Conservation (phyloP, 2,888 invertebrate species). For the Drosophila silvestris region DNA sequence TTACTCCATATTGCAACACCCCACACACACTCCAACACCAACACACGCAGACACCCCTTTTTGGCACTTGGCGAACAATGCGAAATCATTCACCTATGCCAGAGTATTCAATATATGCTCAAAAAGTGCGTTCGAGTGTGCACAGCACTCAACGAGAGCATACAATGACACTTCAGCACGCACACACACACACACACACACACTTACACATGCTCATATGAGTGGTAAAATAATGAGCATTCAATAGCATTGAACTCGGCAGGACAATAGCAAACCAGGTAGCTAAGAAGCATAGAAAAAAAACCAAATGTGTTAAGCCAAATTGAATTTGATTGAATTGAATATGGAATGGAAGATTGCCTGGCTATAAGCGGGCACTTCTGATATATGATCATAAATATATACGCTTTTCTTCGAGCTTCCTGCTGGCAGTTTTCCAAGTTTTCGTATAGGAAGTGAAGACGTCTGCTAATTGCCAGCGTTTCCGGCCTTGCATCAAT, state of each 20-base stretch:
- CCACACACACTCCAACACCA: neutral
- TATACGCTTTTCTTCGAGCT: neutral
- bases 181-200: conserved; percentile 39
- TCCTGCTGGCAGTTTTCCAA: conserved; percentile 15
- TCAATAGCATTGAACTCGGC: conserved; percentile 53
- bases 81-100: conserved; percentile 51
- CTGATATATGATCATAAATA: conserved; percentile 1
- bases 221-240: conserved; percentile 78
- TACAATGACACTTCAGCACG: conserved; percentile 67
- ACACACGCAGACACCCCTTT: conserved; percentile 61
- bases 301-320: conserved; percentile 49
- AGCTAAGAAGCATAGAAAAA: conserved; percentile 31
- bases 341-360: neutral
- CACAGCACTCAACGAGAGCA: conserved; percentile 38
- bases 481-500: conserved; percentile 52
- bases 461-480: conserved; percentile 18
- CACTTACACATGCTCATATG: conserved; percentile 14
- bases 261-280: conserved; percentile 62
- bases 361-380: conserved; percentile 16
- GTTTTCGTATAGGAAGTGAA: conserved; percentile 51
- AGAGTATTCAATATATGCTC: conserved; percentile 60
- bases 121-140: conserved; percentile 70
- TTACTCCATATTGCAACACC: conserved; percentile 3
- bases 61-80: conserved; percentile 57
- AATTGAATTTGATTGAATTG: conserved; percentile 59